A percentile compares a stretch with the other conserved stretches of the same genome.
Conservation (phyloP, 2,797 vertebrate species). For the Calcarius lapponicus region DNA sequence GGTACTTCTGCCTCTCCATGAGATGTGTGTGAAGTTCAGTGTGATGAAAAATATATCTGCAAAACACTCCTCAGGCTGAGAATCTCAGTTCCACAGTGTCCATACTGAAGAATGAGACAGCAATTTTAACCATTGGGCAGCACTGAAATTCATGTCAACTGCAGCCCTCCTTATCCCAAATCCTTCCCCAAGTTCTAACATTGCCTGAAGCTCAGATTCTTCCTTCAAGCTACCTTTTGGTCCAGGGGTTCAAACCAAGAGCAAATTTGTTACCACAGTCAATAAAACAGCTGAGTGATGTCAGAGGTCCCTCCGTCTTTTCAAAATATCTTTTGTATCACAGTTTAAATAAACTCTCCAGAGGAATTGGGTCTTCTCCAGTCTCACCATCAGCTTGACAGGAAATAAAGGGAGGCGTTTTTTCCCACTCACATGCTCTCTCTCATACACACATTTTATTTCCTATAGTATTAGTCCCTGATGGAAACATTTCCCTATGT, state of each 20-base stretch:
- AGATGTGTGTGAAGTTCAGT: accelerated
- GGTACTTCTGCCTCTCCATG: not conserved
- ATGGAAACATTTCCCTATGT: not conserved
- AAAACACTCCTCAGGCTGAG: not conserved
- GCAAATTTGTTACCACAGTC: not conserved
- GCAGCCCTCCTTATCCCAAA: not conserved
- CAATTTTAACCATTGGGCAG: not conserved
- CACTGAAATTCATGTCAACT: not conserved
- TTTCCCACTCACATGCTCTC: not conserved
- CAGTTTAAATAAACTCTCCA: conserved; percentile 3
- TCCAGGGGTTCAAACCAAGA: not conserved
- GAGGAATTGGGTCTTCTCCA: not conserved
- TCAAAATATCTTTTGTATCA: not conserved
- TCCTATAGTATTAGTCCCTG: not conserved
- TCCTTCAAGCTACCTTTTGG: not conserved
- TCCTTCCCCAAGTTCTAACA: not conserved
- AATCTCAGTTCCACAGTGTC: not conserved
- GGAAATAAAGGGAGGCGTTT: not conserved
- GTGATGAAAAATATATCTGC: not conserved
- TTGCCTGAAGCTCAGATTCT: not conserved
- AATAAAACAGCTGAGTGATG: conserved; percentile 6
- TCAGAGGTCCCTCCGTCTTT: not conserved
- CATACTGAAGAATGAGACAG: not conserved
- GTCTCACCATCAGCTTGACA: not conserved
- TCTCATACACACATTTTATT: not conserved